Evolutionary conservation across 2,113 vertebrate species (phyloP), one percentile per base, ranked within the genome.

Genomic region (Sialia sialis): DNA sequence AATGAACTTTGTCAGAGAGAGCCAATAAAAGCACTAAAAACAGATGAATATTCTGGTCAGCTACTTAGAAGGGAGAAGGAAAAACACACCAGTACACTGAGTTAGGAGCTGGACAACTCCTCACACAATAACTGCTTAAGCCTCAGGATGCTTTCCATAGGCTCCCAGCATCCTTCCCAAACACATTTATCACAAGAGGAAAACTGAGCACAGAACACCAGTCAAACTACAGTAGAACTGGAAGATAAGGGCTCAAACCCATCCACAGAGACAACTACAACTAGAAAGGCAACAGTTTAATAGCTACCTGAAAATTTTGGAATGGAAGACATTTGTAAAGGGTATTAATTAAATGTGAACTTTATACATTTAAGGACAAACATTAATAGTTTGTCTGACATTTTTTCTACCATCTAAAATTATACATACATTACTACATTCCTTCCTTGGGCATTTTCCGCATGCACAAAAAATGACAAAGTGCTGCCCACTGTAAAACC

Each of bases 31-130:
- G 49, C 32, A 74, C 43, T 82, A 43, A 83, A 94, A 94, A 62
- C 9, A 92, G 68, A 91, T 54, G 22, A 94, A 93, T 70, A 88
- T 17, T 84, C 75, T 87, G 83, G 72, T 90, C 76, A 88, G 89
- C 85, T 63, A 62, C 70, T 66, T 54, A 51, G 29, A 79, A 76
- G 8, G 44, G 9, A 73, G 49, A 89, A 92, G 32, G 34, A 93
- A 88, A 85, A 93, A 30, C 69, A 92, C 39, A 69, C 29, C 52
- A 84, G 6, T 13, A 60, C 63, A 52, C 18, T 38, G 64, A 91
- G 58, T 76, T 73, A 87, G 74, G 51, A 90, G 70, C 39, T 55
- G 43, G 84, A 91, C 73, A 93, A 82, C 87, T 94, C 81, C 78
- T 87, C 70, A 78, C 78, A 91, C 0, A 10, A n/a, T 51, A 87